phyloP scores from a whole-genome alignment of 2,113 vertebrate species.

The Xiphophorus hellerii region DNA sequence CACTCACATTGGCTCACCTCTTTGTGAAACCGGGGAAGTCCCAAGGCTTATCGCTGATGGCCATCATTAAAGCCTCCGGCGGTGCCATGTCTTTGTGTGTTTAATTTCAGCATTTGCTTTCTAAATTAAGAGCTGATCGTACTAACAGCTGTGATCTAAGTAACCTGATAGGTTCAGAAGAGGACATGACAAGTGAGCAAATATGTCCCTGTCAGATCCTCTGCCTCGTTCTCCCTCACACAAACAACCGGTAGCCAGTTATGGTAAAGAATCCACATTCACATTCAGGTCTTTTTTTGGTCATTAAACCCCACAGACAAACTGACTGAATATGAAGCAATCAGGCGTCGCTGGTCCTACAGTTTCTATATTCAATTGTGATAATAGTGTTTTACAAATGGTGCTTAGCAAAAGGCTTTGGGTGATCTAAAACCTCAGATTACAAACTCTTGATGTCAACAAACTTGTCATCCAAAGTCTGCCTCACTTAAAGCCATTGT shows the following conservation, averaged over 20 bases:
- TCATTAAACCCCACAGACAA: background rate
- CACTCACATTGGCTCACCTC: slow-evolving; percentile 29
- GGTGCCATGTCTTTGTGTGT: slow-evolving; percentile 55
- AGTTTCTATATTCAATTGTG: background rate
- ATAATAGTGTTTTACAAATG: background rate
- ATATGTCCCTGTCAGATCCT: slow-evolving; percentile 16
- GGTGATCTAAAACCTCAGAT: background rate
- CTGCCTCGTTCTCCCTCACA: background rate
- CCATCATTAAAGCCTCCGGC: slow-evolving; percentile 51
- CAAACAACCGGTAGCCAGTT: background rate
- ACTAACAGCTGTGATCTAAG: slow-evolving; percentile 66
- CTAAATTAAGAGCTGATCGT: slow-evolving; percentile 66
- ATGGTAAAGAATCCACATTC: background rate
- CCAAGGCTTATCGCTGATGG: slow-evolving; percentile 35
- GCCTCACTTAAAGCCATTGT: background rate
- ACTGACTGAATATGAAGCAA: background rate
- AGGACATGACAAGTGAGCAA: slow-evolving; percentile 48
- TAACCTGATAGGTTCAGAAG: slow-evolving; percentile 52
- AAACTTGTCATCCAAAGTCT: background rate
- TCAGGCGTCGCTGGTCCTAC: background rate
- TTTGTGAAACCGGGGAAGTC: slow-evolving; percentile 65
- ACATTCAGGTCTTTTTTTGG: background rate
- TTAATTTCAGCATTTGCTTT: slow-evolving; percentile 58
- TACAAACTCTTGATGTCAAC: background rate
- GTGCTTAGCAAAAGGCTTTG: background rate